Evolutionary conservation across 1,140 invertebrate species (phyloP).

Genomic region (Brevipalpus yothersi): DNA sequence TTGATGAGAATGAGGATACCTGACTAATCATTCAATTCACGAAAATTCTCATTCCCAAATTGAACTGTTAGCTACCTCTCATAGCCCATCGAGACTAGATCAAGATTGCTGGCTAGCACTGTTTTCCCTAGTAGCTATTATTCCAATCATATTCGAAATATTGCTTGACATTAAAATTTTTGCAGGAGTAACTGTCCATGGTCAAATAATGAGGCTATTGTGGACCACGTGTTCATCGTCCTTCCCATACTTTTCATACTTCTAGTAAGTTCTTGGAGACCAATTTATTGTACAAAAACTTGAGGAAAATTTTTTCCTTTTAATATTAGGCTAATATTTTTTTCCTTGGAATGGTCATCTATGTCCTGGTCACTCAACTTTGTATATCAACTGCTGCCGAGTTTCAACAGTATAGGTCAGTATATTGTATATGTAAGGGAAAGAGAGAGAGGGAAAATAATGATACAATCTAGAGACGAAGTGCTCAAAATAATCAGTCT

Average conservation of each 20-base stretch:
- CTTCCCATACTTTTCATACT: background rate
- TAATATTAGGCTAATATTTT: constrained; percentile 48
- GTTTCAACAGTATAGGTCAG: constrained; percentile 52
- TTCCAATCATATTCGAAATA: background rate
- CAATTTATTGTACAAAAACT: background rate
- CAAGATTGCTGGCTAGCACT: too few species aligned
- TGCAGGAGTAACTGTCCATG: constrained; percentile 2
- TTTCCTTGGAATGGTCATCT: constrained; percentile 72
- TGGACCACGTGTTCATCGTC: constrained; percentile 12
- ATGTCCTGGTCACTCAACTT: constrained; percentile 75
- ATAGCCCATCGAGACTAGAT: too few species aligned
- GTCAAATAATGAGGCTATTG: constrained; percentile 12
- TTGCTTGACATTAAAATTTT: background rate
- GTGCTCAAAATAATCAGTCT: too few species aligned
- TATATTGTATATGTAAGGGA: background rate
- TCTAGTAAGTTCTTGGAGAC: background rate
- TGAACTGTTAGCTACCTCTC: too few species aligned
- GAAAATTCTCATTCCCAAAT: too few species aligned
- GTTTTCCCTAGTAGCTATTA: too few species aligned
- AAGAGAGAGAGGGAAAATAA: too few species aligned
- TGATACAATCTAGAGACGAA: too few species aligned
- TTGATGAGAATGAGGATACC: too few species aligned
- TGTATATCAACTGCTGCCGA: constrained; percentile 57
- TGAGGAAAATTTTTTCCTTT: constrained; percentile 1
- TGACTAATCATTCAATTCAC: too few species aligned